phyloP scores from a whole-genome alignment of 2,113 vertebrate species.

The Physeter macrocephalus region DNA sequence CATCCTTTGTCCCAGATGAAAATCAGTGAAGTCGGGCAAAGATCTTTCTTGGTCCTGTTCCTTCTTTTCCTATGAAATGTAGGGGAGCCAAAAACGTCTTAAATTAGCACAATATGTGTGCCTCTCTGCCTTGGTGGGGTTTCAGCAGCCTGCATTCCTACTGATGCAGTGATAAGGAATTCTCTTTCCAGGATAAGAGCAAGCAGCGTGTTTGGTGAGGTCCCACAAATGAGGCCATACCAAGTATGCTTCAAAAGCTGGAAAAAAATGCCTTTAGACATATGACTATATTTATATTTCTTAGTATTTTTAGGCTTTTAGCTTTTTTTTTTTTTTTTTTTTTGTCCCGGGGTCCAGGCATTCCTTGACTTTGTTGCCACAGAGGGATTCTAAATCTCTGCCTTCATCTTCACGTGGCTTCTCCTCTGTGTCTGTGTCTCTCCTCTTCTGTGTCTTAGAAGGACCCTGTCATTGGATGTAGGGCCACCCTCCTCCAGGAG shows the following conservation, averaged over 20 bases:
- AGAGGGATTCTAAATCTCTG: too few species aligned
- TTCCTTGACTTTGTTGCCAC: not conserved
- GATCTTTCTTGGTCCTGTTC: not conserved
- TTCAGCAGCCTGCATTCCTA: not conserved
- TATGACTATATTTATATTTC: too few species aligned
- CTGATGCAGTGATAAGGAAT: too few species aligned
- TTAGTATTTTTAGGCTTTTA: not conserved
- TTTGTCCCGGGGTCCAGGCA: not conserved
- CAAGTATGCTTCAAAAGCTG: not conserved
- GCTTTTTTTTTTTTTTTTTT: not conserved
- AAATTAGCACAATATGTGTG: not conserved
- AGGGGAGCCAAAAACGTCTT: not conserved
- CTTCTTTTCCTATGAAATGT: not conserved
- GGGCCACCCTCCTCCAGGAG: not conserved
- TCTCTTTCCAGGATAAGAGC: not conserved
- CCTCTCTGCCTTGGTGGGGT: not conserved
- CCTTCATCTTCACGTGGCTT: accelerated
- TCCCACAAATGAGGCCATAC: not conserved
- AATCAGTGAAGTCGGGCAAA: not conserved
- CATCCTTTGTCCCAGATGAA: not conserved
- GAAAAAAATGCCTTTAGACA: not conserved
- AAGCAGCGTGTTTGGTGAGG: not conserved
- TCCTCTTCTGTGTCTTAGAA: not conserved
- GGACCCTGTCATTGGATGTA: not conserved
- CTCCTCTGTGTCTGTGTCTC: not conserved